Conservation (phyloP, 2,797 vertebrate genomes). For the Cheirogaleus major region DNA sequence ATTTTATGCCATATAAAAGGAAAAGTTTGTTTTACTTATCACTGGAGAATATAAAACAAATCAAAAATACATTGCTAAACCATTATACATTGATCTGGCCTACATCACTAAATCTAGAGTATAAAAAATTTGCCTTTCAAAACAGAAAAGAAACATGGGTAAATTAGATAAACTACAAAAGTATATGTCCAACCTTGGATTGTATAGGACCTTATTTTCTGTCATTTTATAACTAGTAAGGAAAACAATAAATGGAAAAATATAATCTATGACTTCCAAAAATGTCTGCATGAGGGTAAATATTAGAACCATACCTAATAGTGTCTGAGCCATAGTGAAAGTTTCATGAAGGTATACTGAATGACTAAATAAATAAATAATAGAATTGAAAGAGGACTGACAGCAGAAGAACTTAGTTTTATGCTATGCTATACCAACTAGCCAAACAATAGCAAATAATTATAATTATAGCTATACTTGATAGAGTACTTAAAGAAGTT, state of each 20-base stretch:
- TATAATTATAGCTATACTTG: not conserved
- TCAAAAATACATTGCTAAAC: constrained; percentile 36
- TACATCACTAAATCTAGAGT: not conserved
- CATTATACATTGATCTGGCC: not conserved
- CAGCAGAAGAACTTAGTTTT: not conserved
- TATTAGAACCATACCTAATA: not conserved
- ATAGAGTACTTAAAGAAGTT: not conserved
- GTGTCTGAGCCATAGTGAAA: not conserved
- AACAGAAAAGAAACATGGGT: not conserved
- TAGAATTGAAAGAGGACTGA: not conserved
- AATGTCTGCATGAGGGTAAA: not conserved
- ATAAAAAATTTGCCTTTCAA: constrained; percentile 26
- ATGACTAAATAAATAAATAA: not conserved
- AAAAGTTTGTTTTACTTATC: constrained; percentile 43
- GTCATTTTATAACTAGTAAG: not conserved
- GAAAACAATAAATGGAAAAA: not conserved
- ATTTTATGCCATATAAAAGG: constrained; percentile 38
- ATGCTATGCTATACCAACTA: not conserved
- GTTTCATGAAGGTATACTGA: not conserved
- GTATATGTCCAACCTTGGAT: not conserved
- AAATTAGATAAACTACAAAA: constrained; percentile 31
- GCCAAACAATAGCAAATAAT: not conserved
- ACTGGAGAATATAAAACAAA: constrained; percentile 45
- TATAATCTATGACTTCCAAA: not conserved
- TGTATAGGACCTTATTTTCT: not conserved